Base-by-base conservation (phyloP, 2,113 vertebrate species). In the Hydropotes inermis region DNA sequence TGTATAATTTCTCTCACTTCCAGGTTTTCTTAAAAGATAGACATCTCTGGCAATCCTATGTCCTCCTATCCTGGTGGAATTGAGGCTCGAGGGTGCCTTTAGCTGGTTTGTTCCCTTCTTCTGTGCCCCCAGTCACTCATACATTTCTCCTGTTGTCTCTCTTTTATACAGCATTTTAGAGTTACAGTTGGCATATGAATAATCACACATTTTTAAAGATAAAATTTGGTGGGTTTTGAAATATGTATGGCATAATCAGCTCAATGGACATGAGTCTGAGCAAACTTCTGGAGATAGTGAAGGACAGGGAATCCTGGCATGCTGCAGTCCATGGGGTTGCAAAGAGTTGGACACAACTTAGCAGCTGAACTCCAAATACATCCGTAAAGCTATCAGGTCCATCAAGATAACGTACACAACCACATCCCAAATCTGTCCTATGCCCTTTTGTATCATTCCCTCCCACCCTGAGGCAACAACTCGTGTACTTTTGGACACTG, bases 31-130 rank as follows among this genome's bases (percentile, higher is more conserved):
- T 94, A 11, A 27, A 81, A 85, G 79, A n/a, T 60, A 15, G 14
- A 30, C 15, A 6, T 1, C 7, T 54, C 5, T 23, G 17, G 25
- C 12, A 52, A 43, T 6, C 12, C 5, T 11, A 0, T 5, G 54
- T 2, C 64, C 13, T 3, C 12, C 17, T 58, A 52, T 5, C 6
- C 0, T 5, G 58, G 30, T n/a, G 21, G 16, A 12, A n/a, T 7
- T 33, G 8, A 74, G 21, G 15, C 27, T 25, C 1, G 7, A 47
- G 33, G 12, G 11, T 92, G 12, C 17, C 11, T 33, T 43, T n/a
- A 17, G 30, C 25, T 87, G 54, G 33, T 14, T 2, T 25, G 4
- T 4, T 33, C 5, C 19, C 15, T 54, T 15, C 39, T 12, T 45
- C 9, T 50, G 9, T 13, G 14, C 16, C n/a, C 5, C 16, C 25